A percentile compares a stretch with the other conserved stretches of the same genome.
phyloP scores from a whole-genome alignment of 2,888 invertebrate species.

The Catocala fraxini region DNA sequence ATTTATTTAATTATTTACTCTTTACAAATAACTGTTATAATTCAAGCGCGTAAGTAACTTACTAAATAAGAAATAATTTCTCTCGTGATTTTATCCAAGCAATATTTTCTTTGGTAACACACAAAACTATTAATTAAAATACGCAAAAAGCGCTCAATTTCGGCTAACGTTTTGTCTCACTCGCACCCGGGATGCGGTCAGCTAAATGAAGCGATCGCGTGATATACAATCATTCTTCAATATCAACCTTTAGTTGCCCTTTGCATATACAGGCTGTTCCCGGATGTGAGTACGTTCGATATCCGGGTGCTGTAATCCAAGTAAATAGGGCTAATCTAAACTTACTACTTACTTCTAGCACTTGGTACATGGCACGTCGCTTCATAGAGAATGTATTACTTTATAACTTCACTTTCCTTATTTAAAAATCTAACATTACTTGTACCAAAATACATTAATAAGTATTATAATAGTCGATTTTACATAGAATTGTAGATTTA shows the following conservation, averaged over 20 bases:
- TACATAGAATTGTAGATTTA: too few relatives aligned
- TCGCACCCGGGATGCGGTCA: slow-evolving; percentile 60
- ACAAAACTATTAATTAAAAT: slow-evolving; percentile 50
- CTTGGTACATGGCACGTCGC: too few relatives aligned
- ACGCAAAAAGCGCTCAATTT: slow-evolving; percentile 48
- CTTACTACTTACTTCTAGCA: background rate
- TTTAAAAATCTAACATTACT: too few relatives aligned
- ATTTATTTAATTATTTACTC: background rate
- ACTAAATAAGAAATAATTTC: background rate
- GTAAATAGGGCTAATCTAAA: background rate
- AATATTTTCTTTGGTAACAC: slow-evolving; percentile 14
- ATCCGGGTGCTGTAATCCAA: slow-evolving; percentile 21
- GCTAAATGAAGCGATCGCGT: slow-evolving; percentile 84
- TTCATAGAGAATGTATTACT: too few relatives aligned
- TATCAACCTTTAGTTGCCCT: slow-evolving; percentile 59
- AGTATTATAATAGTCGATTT: too few relatives aligned
- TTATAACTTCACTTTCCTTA: too few relatives aligned
- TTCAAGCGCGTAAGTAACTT: background rate
- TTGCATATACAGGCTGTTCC: slow-evolving; percentile 58
- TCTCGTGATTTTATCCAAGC: background rate
- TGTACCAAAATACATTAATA: too few relatives aligned
- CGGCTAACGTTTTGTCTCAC: slow-evolving; percentile 39
- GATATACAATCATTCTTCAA: slow-evolving; percentile 75
- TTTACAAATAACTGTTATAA: background rate
- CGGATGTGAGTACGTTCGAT: slow-evolving; percentile 30